These are phyloP conservation scores for Calonectris borealis DNA, from an alignment of 2,113 vertebrate genomes.

Conservation along the genomic window DNA sequence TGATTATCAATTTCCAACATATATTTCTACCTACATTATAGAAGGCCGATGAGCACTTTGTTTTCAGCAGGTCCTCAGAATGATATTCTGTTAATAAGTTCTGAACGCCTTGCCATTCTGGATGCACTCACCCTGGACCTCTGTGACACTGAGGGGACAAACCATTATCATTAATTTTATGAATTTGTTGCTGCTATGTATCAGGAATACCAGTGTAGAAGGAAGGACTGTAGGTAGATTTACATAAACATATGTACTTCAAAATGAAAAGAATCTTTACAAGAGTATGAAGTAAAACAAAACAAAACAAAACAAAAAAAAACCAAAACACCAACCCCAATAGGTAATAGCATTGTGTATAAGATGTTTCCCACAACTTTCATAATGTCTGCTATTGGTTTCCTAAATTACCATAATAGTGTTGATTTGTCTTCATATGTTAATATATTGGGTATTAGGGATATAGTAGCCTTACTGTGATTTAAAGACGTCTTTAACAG, in stretches of 20 bases:
- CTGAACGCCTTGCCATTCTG: background rate
- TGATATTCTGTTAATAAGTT: background rate
- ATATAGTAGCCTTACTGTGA: background rate
- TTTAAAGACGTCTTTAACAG: background rate
- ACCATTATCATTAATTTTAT: background rate
- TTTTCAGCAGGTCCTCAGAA: background rate
- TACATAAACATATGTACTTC: background rate
- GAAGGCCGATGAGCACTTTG: background rate
- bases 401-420: background rate
- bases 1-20: background rate
- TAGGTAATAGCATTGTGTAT: background rate
- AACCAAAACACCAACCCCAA: background rate
- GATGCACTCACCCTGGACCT: background rate
- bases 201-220: background rate
- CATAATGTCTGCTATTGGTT: background rate
- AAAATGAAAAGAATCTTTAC: background rate
- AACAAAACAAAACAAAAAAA: too few species aligned
- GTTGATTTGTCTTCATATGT: background rate
- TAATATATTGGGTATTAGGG: background rate
- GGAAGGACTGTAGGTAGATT: background rate
- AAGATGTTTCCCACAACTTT: background rate
- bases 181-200: background rate
- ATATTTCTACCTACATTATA: background rate
- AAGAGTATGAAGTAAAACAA: background rate
- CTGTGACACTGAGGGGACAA: background rate